These are phyloP conservation scores for Lepilemur septentrionalis DNA, from an alignment of 2,797 vertebrate species.

Conservation along the genomic window DNA sequence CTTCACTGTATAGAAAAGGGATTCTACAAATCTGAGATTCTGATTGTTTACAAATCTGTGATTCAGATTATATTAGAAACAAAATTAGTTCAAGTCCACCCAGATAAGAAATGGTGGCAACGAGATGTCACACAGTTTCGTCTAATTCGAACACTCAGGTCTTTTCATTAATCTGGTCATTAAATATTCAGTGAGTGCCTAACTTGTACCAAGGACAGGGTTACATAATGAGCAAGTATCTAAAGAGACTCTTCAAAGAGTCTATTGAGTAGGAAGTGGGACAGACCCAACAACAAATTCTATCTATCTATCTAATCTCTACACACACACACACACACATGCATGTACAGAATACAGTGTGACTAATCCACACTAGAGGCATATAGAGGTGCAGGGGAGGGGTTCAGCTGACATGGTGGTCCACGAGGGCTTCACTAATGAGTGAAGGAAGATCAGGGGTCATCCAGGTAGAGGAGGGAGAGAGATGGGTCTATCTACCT, in stretches of 20 bases:
- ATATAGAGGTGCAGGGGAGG: not conserved
- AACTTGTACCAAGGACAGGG: not conserved
- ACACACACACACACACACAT: not conserved
- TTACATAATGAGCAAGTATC: not conserved
- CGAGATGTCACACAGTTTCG: not conserved
- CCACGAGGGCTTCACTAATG: not conserved
- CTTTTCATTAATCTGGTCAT: not conserved
- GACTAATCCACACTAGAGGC: not conserved
- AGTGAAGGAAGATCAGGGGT: not conserved
- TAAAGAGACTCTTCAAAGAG: not conserved
- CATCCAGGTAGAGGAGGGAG: not conserved
- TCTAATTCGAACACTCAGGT: not conserved
- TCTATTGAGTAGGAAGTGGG: not conserved
- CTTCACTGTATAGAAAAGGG: not conserved
- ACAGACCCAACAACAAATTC: not conserved
- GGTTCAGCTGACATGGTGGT: not conserved
- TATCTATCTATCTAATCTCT: not conserved
- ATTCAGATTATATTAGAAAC: not conserved
- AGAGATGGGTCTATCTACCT: not conserved
- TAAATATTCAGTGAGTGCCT: not conserved
- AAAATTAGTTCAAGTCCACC: conserved; percentile 6
- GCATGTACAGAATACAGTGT: not conserved
- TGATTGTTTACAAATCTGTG: not conserved
- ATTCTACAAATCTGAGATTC: not conserved
- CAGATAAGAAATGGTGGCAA: not conserved